These are phyloP conservation scores for Rhyacophila evoluta DNA, from an alignment of 2,888 invertebrate species.

Conservation along the genomic window DNA sequence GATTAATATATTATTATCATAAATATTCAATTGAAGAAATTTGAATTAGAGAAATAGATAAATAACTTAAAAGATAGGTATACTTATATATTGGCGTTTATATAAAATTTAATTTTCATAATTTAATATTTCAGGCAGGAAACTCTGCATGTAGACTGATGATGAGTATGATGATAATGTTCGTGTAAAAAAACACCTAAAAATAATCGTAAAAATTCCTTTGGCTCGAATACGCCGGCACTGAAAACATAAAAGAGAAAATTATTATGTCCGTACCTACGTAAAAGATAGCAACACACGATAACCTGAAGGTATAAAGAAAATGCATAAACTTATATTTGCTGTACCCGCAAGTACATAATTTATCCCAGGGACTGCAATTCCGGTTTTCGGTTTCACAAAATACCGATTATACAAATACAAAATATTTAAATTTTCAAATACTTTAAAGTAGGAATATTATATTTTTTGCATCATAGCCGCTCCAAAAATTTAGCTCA, in stretches of 20 bases:
- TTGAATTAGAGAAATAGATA: no score
- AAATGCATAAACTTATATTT: slow-evolving; percentile 51
- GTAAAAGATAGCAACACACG: slow-evolving; percentile 32
- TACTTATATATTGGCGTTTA: no score
- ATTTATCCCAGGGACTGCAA: not conserved
- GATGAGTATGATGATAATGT: not conserved
- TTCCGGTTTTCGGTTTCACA: not conserved
- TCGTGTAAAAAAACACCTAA: not conserved
- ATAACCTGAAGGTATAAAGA: slow-evolving; percentile 40
- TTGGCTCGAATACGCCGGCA: not conserved
- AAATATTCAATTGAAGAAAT: no score
- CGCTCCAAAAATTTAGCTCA: no score
- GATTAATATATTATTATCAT: no score
- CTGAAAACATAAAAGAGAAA: slow-evolving; percentile 32
- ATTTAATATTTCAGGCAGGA: no score
- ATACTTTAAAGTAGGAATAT: no score
- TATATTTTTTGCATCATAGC: no score
- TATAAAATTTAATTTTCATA: no score
- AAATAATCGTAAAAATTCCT: slow-evolving; percentile 25
- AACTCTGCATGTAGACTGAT: not conserved
- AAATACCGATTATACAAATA: no score
- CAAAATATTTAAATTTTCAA: no score
- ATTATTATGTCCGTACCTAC: slow-evolving; percentile 23
- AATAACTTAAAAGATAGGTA: no score
- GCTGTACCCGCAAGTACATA: slow-evolving; percentile 36